Base-by-base conservation (phyloP, 2,888 invertebrate genomes). In the Leptinotarsa juncta region DNA sequence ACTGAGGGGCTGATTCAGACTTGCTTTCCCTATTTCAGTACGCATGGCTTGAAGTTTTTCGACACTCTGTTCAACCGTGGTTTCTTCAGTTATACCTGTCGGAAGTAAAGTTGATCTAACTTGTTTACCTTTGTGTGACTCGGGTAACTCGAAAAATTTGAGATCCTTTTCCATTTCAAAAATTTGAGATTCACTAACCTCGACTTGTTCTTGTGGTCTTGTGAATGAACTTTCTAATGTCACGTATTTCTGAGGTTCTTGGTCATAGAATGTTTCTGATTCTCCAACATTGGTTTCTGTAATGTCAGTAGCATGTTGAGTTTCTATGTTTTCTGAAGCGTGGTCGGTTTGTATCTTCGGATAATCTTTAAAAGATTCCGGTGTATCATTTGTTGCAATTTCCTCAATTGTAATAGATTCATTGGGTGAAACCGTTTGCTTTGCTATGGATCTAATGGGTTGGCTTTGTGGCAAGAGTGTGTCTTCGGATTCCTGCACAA, bases 401-500 rank as follows among this genome's bases (percentile, higher is more conserved):
- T 94, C 91, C 26, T 91, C 91, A 14, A 92, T 90, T 60, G 90
- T 88, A 0, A 94, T 84, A 51, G 92, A 88, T 84, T 93, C 92
- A 79, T 90, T 89, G 42, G 91, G 88, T 77, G 90, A 90, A 12
- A 94, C 80, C 26, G 89, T 90, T 53, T 90, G 84, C 83, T 91
- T 91, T n/a, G 94, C 94, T 65, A 87, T 85, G 26, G 88, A 90
- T 72, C 85, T 83, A 18, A 88, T 87, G 76, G 91, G 91, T 70
- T 90, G 89, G 67, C 89, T 89, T 72, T 89, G 89, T 18, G 89
- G 84, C 16, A 87, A 81, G 42, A 93, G 90, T 65, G 90, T 88
- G 65, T 89, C 89, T 89, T 94, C 94, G 60, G 91, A 90, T 88
- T 95, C 95, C 86, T 94, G 92, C 12, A 92, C 83, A n/a, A 91